Percentiles rank a stretch among this genome's conserved stretches.
Conservation (phyloP, 2,113 vertebrate species). For the Erpornis zantholeuca region DNA sequence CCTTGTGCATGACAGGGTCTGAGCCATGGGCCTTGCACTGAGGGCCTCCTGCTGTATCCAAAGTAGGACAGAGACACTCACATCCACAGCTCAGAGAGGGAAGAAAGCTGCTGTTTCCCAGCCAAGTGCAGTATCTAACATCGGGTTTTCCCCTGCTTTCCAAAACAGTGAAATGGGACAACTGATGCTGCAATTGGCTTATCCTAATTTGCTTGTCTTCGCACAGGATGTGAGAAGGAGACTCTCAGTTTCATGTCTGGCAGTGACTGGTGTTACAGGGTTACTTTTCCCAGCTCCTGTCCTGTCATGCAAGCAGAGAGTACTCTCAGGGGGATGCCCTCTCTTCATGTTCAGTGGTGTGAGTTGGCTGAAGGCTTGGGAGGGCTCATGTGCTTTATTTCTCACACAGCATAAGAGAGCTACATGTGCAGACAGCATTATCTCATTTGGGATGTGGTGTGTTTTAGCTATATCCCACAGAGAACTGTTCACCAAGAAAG, state of each 20-base stretch:
- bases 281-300: background rate
- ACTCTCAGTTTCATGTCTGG: background rate
- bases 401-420: background rate
- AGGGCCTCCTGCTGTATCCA: background rate
- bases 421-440: background rate
- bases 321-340: background rate
- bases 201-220: background rate
- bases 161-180: background rate
- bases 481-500: background rate
- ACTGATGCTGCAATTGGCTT: background rate
- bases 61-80: background rate
- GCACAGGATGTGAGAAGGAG: background rate
- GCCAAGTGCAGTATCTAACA: fast-evolving
- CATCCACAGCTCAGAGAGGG: background rate
- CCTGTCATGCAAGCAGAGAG: background rate
- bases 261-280: background rate
- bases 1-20: background rate
- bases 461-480: background rate
- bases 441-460: background rate
- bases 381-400: background rate
- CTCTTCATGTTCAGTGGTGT: background rate
- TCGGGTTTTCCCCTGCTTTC: background rate
- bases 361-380: background rate
- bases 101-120: background rate
- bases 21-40: background rate